phyloP scores from a whole-genome alignment of 2,888 invertebrate species.

The Halictus quadricinctus region DNA sequence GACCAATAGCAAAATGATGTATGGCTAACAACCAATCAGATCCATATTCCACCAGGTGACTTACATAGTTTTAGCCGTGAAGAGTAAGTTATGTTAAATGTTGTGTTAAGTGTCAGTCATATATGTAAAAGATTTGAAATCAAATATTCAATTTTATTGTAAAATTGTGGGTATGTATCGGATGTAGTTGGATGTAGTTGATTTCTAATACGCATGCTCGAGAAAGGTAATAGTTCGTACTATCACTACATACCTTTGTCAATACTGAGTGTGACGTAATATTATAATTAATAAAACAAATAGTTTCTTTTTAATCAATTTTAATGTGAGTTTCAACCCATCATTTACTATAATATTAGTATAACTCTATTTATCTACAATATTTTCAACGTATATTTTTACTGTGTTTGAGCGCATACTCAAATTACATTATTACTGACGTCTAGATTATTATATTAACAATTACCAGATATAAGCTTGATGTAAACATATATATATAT shows the following conservation, averaged over 20 bases:
- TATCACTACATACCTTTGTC: background rate
- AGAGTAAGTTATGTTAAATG: background rate
- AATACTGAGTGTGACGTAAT: slow-evolving; percentile 4
- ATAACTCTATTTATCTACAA: background rate
- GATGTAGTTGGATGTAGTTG: background rate
- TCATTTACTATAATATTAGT: background rate
- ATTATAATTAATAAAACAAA: background rate
- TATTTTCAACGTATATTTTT: background rate
- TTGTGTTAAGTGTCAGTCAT: background rate
- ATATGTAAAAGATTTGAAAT: background rate
- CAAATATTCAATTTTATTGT: background rate
- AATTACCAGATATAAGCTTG: background rate
- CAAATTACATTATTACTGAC: background rate
- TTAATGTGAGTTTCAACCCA: background rate
- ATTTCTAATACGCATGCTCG: background rate
- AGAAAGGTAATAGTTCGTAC: background rate
- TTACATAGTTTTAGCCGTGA: background rate
- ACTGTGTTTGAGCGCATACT: background rate
- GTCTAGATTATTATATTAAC: background rate
- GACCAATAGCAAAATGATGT: no score
- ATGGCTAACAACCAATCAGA: background rate
- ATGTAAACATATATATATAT: background rate
- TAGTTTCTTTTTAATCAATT: background rate
- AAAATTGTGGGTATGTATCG: background rate
- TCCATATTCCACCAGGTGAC: background rate